phyloP scores from a whole-genome alignment of 2,888 invertebrate species.

The Xestia sexstrigata region DNA sequence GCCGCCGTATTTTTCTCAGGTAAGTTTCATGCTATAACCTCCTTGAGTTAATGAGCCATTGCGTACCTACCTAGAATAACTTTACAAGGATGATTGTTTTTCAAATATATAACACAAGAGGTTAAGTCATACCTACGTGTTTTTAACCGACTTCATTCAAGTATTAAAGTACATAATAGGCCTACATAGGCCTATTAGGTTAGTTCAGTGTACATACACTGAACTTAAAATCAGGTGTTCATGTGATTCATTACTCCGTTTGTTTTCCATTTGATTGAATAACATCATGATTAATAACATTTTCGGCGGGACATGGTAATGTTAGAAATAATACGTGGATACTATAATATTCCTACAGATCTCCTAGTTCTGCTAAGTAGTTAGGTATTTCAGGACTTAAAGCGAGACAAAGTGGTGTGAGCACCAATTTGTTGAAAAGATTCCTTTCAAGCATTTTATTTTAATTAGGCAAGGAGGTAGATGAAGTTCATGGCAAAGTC shows the following conservation, averaged over 20 bases:
- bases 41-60: slow-evolving; percentile 16
- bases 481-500: slow-evolving; percentile 42
- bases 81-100: not conserved
- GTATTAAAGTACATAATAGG: too few relatives aligned
- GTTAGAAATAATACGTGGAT: not conserved
- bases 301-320: not conserved
- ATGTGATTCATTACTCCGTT: not conserved
- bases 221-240: not conserved
- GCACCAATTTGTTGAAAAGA: too few relatives aligned
- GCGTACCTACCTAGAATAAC: not conserved
- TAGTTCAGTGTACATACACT: not conserved
- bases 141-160: too few relatives aligned
- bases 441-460: not conserved
- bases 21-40: slow-evolving; percentile 79
- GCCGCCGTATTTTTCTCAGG: slow-evolving; percentile 97
- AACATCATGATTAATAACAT: not conserved
- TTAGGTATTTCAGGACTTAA: not conserved
- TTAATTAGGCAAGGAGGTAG: not conserved
- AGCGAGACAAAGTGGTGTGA: too few relatives aligned
- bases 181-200: too few relatives aligned
- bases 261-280: too few relatives aligned
- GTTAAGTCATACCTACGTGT: not conserved
- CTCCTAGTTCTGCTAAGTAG: not conserved
- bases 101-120: not conserved
- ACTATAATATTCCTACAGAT: not conserved